These are phyloP conservation scores for Ictidomys tridecemlineatus DNA, from an alignment of 2,113 vertebrate genomes.

Conservation along the genomic window DNA sequence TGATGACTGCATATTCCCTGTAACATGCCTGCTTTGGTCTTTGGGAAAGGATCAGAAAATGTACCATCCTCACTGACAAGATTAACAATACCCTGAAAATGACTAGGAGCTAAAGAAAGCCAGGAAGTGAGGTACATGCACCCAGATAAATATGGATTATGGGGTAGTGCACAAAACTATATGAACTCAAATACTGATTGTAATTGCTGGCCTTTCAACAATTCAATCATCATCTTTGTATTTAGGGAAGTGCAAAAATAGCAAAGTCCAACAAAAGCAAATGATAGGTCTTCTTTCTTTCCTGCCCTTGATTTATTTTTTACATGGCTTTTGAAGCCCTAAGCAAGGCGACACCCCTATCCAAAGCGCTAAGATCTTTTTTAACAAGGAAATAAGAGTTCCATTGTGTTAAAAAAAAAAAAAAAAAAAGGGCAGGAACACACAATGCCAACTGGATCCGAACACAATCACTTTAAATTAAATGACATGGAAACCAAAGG, in stretches of 20 bases:
- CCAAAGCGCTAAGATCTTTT: neutral
- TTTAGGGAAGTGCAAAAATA: conserved; percentile 72
- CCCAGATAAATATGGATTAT: conserved; percentile 68
- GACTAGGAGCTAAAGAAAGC: conserved; percentile 35
- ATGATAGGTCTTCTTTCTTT: conserved; percentile 33
- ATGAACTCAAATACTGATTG: conserved; percentile 70
- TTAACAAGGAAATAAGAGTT: neutral
- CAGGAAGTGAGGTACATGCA: conserved; percentile 10
- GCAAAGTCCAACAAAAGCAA: conserved; percentile 62
- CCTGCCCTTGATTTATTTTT: conserved; percentile 48
- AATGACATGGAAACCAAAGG: neutral
- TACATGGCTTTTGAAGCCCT: conserved; percentile 46
- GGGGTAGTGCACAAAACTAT: conserved; percentile 63
- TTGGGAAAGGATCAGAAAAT: conserved; percentile 2
- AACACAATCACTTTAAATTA: conserved; percentile 2
- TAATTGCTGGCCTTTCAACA: conserved; percentile 77
- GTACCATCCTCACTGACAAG: neutral
- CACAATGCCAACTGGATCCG: neutral
- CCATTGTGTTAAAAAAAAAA: neutral
- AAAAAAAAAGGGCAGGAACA: neutral
- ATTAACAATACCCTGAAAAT: conserved; percentile 37
- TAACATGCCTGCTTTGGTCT: neutral
- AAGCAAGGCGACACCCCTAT: neutral
- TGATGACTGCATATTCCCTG: neutral
- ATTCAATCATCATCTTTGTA: conserved; percentile 71